Base-by-base conservation (phyloP, 2,113 vertebrate species). In the Notothenia coriiceps region DNA sequence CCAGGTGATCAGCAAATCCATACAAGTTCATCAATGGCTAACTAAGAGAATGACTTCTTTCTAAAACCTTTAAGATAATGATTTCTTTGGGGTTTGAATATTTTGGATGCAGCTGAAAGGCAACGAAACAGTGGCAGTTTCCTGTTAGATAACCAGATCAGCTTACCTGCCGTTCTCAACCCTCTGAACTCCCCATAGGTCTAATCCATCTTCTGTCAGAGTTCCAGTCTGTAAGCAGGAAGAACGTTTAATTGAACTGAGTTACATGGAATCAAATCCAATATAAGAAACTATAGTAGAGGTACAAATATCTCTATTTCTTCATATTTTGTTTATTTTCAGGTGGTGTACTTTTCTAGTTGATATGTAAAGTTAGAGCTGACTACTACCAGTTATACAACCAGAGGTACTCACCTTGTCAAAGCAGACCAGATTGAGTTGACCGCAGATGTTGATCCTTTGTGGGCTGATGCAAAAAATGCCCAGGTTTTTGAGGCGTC, bases 401-500 rank as follows among this genome's bases (percentile, higher is more conserved):
- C 62, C 25, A 11, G 55, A 6, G 10, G 0, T 15, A 66, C 86
- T 80, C 60, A 98, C 98, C 96, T 99, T 99, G 92, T 99, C 98
- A 88, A 99, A 99, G 83, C 98, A 99, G 83, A 99, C 95, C 44
- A 99, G 96, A 91, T 99, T 99, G 85, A 99, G 94, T 86, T 99
- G 98, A 47, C 98, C 98, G 80, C 98, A 99, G 82, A 99, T 98
- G 92, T 99, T 99, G 89, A 99, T 99, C 88, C 98, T 96, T 76
- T 99, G 98, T 6, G 98, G 98, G 80, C 98, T 99, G 91, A 98
- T 98, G 84, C 97, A 99, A 94, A 99, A 99, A 94, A 99, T 99
- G 22, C 98, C 97, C 1, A 96, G 91, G 57, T 89, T 92, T 86
- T 96, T 99, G 88, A 99, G 63, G 66, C 98, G 96, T 75, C 96